Base-by-base conservation (phyloP, 2,797 vertebrate genomes). In the Pseudomugil gertrudae region DNA sequence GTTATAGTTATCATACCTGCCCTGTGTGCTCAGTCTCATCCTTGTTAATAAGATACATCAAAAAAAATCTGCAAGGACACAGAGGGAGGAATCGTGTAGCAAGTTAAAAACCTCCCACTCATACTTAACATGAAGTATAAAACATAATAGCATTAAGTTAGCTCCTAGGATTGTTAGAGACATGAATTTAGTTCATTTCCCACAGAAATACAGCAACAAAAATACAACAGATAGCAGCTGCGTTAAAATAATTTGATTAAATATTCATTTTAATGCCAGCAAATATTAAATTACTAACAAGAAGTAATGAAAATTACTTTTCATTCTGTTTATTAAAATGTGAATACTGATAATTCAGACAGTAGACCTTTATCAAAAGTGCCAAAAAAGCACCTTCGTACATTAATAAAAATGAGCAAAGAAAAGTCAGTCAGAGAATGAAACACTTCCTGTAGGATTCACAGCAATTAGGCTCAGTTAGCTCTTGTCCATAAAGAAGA, bases 21-120 rank as follows among this genome's bases (percentile, higher is more conserved):
- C 94, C 93, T 0, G 94, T 94, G 81, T 94, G 91, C 71, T 94
- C 93, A 0, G 94, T 94, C 63, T 94, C 92, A 78, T 94, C 93
- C 74, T 94, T 94, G 86, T 93, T 94, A 66, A 94, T 94, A 59
- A 94, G 92, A 74, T 94, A 92, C 93, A 94, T 94, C 80, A 94
- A 81, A 73, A 94, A 94, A 70, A 94, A 94, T 73, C 94, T 94
- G 88, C 15, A 69, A 74, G 40, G 53, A 81, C 35, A 78, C 11
- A 83, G 33, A 68, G 36, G 48, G 71, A 9, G 19, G 29, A 62
- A 69, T 80, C 14, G 76, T 36, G 38, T 43, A 52, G 57, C 15
- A 43, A 45, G 17, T 60, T 30, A 47, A 5, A 48, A 9, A 63
- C 1, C 33, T 65, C 40, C 19, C 32, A 78, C 32, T 48, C 50